These are phyloP conservation scores for Dermochelys coriacea DNA, from an alignment of 2,797 vertebrate genomes.

Conservation along the genomic window DNA sequence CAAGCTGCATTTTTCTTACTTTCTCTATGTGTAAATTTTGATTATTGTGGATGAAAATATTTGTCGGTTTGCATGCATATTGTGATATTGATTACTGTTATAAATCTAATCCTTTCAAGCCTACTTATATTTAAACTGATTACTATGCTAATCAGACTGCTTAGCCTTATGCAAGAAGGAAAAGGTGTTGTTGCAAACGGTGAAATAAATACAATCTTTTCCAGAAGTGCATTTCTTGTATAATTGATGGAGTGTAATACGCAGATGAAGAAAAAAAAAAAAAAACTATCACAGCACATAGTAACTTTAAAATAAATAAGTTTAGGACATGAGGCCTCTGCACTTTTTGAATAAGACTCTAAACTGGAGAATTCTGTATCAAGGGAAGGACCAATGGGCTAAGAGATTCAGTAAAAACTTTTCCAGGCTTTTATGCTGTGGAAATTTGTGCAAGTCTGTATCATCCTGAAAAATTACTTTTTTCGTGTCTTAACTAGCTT, in stretches of 20 bases:
- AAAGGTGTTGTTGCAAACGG: neutral
- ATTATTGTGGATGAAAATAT: neutral
- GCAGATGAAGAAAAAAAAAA: neutral
- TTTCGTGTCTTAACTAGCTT: neutral
- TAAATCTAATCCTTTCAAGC: neutral
- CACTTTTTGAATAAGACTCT: neutral
- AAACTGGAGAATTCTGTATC: neutral
- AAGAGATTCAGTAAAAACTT: neutral
- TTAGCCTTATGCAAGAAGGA: neutral
- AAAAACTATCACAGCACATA: neutral
- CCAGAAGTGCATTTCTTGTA: neutral
- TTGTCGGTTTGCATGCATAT: neutral
- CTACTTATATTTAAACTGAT: neutral
- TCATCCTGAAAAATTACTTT: neutral
- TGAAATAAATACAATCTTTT: neutral
- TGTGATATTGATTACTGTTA: neutral
- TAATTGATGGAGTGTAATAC: neutral
- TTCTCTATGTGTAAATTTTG: neutral
- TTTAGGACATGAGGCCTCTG: neutral
- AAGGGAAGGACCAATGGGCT: neutral
- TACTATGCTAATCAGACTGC: neutral
- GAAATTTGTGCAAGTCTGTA: neutral
- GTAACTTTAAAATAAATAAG: neutral
- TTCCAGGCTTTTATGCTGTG: neutral
- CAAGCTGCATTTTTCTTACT: neutral